Evolutionary conservation across 2,113 vertebrate genomes (phyloP), one percentile per base, ranked within the genome.

Genomic region (Chelonoidis abingdonii): DNA sequence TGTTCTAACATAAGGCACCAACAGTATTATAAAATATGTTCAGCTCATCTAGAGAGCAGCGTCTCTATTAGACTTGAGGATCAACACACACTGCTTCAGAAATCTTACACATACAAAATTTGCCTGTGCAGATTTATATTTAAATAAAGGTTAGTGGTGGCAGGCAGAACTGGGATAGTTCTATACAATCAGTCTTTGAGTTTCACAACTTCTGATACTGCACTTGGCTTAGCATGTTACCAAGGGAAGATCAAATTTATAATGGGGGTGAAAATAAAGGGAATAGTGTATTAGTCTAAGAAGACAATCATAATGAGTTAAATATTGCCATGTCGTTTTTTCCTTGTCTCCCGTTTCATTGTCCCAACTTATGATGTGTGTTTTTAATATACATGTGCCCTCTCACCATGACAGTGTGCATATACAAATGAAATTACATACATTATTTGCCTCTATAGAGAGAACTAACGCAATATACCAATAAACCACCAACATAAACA

Each of bases 281-380:
- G 76, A 19, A 31, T 2, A 44, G 19, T 47, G 3, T 49, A 2
- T 5, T 84, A 75, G 57, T 80, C 24, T 5, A 1, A 13, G 47
- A 49, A 10, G 65, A 5, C 10, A 5, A 56, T 27, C 0, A 8
- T 41, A 22, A 29, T 1, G 3, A 8, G 1, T n/a, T n/a, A 1
- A 7, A 5, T 3, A 0, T 29, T 57, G 6, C 16, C 13, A 35
- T n/a, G 56, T 7, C 21, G 10, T 52, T 53, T 0, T 4, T 3
- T 31, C 5, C 52, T 81, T 29, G 5, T 24, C 38, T 35, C n/a
- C 52, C 24, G 41, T 47, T 8, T 8, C 35, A 1, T 31, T 5
- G 2, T 4, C 31, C 31, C n/a, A 35, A 35, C 24, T 22, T 49
- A 4, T 35, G 21, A 69, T 50, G 8, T 69, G 65, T 78, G 24